Evolutionary conservation across 2,888 invertebrate species (phyloP).

Genomic region (Chymomyza amoena): DNA sequence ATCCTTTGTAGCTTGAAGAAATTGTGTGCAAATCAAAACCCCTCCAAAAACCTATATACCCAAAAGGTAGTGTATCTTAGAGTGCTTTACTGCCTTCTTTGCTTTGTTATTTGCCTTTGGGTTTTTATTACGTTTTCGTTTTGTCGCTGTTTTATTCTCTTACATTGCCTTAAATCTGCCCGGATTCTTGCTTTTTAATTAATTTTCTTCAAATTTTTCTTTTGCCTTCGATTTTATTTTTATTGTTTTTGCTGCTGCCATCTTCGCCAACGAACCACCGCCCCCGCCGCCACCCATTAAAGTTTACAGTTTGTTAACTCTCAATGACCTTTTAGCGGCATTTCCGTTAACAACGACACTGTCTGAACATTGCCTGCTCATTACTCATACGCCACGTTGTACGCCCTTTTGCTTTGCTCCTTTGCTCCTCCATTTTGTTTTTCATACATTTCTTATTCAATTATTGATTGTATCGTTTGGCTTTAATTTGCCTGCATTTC

Average conservation of each 20-base stretch:
- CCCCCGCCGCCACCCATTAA: not conserved
- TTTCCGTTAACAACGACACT: slow-evolving; percentile 10
- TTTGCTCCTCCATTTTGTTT: not conserved
- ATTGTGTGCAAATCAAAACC: too few relatives aligned
- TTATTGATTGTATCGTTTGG: slow-evolving; percentile 34
- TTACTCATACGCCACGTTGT: not conserved
- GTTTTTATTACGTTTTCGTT: slow-evolving; percentile 25
- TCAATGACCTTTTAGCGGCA: slow-evolving; percentile 19
- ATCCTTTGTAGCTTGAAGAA: too few relatives aligned
- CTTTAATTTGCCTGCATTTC: slow-evolving; percentile 12
- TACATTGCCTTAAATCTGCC: not conserved
- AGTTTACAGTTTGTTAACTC: slow-evolving; percentile 20
- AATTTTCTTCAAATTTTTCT: slow-evolving; percentile 40
- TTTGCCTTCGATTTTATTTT: not conserved
- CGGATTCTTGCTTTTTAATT: slow-evolving; percentile 52
- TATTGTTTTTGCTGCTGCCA: not conserved
- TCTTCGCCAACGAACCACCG: too few relatives aligned
- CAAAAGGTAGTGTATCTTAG: not conserved
- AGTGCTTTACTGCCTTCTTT: not conserved
- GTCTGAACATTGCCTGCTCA: not conserved
- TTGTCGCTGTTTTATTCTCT: not conserved
- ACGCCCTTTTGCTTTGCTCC: slow-evolving; percentile 1
- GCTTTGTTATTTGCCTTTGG: slow-evolving; percentile 55
- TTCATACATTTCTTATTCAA: slow-evolving; percentile 18
- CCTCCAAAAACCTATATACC: not conserved